These are phyloP conservation scores for Furnarius figulus DNA, from an alignment of 2,113 vertebrate genomes.

Conservation along the genomic window DNA sequence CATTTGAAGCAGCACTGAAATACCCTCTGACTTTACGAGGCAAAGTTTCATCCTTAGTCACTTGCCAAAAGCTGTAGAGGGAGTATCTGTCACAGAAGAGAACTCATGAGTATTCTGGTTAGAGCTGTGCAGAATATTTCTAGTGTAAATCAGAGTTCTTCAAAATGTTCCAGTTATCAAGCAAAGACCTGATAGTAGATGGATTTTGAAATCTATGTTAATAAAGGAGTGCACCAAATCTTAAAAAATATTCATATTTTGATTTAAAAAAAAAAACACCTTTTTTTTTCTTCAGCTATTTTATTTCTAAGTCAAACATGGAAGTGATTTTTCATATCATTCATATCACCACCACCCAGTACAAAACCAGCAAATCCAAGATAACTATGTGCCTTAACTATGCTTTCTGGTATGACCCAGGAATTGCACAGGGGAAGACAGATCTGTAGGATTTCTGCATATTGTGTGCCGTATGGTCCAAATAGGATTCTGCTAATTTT, in stretches of 20 bases:
- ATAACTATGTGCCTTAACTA: background rate
- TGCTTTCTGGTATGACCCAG: background rate
- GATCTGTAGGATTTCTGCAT: background rate
- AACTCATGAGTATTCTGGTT: background rate
- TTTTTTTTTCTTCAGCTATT: background rate
- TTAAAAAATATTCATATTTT: background rate
- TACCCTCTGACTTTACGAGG: background rate
- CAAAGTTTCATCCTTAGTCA: background rate
- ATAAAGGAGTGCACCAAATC: background rate
- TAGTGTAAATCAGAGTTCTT: background rate
- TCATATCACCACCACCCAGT: background rate
- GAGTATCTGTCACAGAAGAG: background rate
- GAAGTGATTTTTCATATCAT: background rate
- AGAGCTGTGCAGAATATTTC: background rate
- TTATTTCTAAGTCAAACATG: background rate
- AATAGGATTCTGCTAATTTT: conserved; percentile 4
- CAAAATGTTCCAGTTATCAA: background rate
- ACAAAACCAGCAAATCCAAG: background rate
- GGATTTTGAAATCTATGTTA: background rate
- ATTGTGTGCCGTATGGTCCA: background rate
- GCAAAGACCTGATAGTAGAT: background rate
- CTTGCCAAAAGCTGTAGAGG: background rate
- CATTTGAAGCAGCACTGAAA: background rate
- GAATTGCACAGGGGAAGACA: background rate
- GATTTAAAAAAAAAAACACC: background rate